phyloP scores from a whole-genome alignment of 2,113 vertebrate species.

The Pachypanchax playfairii region DNA sequence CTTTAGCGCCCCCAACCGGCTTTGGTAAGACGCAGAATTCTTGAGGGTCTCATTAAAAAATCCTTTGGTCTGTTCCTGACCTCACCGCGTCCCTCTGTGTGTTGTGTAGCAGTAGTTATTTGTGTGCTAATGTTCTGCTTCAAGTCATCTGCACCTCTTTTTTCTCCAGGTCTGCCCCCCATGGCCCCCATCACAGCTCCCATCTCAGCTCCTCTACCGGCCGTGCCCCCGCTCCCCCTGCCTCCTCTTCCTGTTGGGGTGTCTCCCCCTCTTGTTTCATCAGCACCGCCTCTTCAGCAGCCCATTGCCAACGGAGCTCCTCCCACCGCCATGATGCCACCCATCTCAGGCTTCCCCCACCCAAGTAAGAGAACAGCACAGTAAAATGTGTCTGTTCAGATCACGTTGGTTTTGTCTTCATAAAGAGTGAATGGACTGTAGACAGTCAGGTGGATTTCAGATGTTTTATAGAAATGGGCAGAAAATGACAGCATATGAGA shows the following conservation, averaged over 20 bases:
- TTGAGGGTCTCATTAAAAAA: no score
- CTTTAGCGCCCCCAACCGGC: constrained; percentile 81
- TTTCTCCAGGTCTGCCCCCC: constrained; percentile 84
- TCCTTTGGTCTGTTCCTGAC: no score
- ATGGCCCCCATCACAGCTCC: constrained; percentile 82
- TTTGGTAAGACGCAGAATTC: constrained; percentile 83
- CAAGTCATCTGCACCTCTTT: background rate
- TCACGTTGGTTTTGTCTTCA: no score
- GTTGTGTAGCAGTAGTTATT: no score
- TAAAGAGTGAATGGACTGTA: no score
- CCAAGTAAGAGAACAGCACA: constrained; percentile 75
- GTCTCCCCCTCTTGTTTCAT: constrained; percentile 91
- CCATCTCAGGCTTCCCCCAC: constrained; percentile 90
- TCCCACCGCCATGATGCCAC: constrained; percentile 85
- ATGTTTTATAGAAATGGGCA: no score
- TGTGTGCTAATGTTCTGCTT: no score
- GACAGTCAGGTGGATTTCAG: background rate
- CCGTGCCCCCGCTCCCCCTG: constrained; percentile 89
- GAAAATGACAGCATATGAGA: fast-evolving
- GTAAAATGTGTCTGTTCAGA: background rate
- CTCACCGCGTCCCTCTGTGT: background rate
- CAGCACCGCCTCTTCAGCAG: constrained; percentile 84
- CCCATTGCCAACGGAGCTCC: constrained; percentile 93
- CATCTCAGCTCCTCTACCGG: constrained; percentile 81
- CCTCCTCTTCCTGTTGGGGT: constrained; percentile 91